A percentile compares a stretch with the other conserved stretches of the same genome.
These are phyloP conservation scores for Fundulus diaphanus DNA, from an alignment of 2,797 vertebrate genomes.

Conservation along the genomic window DNA sequence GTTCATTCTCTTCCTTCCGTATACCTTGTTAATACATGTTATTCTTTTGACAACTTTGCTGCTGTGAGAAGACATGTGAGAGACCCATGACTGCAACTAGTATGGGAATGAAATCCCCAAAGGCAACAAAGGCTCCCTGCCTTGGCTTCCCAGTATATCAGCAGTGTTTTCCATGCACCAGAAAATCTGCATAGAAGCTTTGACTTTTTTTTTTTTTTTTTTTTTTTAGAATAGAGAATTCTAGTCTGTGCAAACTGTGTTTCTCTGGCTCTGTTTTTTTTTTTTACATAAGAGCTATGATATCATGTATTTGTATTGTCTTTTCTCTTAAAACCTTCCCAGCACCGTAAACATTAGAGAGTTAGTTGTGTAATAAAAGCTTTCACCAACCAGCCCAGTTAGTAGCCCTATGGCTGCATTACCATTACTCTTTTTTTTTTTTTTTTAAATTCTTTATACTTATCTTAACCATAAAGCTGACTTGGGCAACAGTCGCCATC, in stretches of 20 bases:
- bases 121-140: background rate
- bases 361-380: constrained; percentile 47
- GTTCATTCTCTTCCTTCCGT: constrained; percentile 21
- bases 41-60: constrained; percentile 7
- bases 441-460: constrained; percentile 33
- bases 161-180: constrained; percentile 6
- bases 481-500: constrained; percentile 15
- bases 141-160: constrained; percentile 3
- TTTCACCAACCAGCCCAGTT: constrained; percentile 41
- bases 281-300: constrained; percentile 2
- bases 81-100: constrained; percentile 2
- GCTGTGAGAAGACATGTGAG: background rate
- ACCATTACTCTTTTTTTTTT: constrained; percentile 41
- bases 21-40: background rate
- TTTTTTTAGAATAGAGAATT: constrained; percentile 36
- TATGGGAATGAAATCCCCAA: background rate
- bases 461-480: constrained; percentile 48
- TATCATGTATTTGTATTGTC: constrained; percentile 8
- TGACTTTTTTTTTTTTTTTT: constrained; percentile 34
- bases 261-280: constrained; percentile 10
- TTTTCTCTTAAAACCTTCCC: constrained; percentile 16
- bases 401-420: constrained; percentile 40
- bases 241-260: constrained; percentile 8
- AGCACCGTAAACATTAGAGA: constrained; percentile 33
- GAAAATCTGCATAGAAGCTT: constrained; percentile 7